Evolutionary conservation across 2,797 vertebrate species (phyloP).

Genomic region (Todus mexicanus): DNA sequence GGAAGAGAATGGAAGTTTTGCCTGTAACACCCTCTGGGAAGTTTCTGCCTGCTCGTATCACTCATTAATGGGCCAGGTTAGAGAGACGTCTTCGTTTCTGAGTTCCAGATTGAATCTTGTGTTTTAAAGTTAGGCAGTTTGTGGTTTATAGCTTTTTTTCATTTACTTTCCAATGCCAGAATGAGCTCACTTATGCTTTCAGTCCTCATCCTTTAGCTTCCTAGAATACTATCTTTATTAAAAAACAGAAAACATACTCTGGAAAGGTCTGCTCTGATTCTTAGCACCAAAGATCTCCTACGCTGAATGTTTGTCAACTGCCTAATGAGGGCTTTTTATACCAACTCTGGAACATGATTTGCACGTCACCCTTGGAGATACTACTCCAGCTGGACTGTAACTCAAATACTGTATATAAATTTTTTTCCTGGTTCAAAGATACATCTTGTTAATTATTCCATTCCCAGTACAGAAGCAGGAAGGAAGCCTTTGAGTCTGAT

Average conservation of each 20-base stretch:
- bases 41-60: not conserved
- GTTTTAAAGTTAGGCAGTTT: not conserved
- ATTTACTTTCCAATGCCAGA: not conserved
- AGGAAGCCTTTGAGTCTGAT: not conserved
- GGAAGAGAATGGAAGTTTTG: not conserved
- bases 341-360: not conserved
- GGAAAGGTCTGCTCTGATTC: not conserved
- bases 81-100: not conserved
- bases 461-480: not conserved
- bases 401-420: not conserved
- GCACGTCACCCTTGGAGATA: not conserved
- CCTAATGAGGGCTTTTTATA: not conserved
- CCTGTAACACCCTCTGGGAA: not conserved
- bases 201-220: not conserved
- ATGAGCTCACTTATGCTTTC: not conserved
- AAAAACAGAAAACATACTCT: not conserved
- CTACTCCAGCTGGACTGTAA: not conserved
- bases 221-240: not conserved
- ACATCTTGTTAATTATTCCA: not conserved
- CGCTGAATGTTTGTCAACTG: not conserved
- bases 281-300: not conserved
- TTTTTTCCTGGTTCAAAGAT: not conserved
- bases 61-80: not conserved
- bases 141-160: not conserved
- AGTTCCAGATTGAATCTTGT: not conserved